Conservation (phyloP, 1,140 invertebrate species). For the Chymomyza costata region DNA sequence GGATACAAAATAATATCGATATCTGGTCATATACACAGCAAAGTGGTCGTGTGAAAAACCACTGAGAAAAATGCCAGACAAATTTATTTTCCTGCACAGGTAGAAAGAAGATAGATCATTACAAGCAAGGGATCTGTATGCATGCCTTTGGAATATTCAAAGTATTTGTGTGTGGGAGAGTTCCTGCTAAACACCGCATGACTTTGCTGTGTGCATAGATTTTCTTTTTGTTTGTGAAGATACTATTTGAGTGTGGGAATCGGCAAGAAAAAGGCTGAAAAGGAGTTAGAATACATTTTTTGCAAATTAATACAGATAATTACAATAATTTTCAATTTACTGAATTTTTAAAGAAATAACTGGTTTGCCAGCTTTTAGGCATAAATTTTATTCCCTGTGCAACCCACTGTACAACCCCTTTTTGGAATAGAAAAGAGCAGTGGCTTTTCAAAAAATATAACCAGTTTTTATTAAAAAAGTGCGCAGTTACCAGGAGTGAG, state of each 20-base stretch:
- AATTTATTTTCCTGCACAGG: conserved; percentile 55
- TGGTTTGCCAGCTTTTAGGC: too few relatives aligned
- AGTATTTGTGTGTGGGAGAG: conserved; percentile 52
- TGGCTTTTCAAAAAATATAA: too few relatives aligned
- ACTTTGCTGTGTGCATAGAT: conserved; percentile 63
- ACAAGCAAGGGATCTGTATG: conserved; percentile 30
- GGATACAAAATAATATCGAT: too few relatives aligned
- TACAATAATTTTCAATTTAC: conserved; percentile 38
- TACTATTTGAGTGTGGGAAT: conserved; percentile 56
- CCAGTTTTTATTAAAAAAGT: too few relatives aligned
- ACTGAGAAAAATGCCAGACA: conserved; percentile 38
- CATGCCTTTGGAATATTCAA: conserved; percentile 44
- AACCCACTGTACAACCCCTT: too few relatives aligned
- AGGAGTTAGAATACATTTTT: too few relatives aligned
- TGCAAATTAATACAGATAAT: conserved; percentile 54
- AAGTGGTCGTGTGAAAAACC: conserved; percentile 47
- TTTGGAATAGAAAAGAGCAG: too few relatives aligned
- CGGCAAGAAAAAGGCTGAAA: too few relatives aligned
- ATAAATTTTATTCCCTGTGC: too few relatives aligned
- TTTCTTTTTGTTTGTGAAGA: conserved; percentile 37
- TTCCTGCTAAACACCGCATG: conserved; percentile 62
- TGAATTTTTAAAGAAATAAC: too few relatives aligned
- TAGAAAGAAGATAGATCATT: conserved; percentile 36
- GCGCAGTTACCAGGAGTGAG: too few relatives aligned
- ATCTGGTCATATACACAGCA: conserved; percentile 41